Conservation (phyloP, 2,797 vertebrate species). For the Alfaro cultratus region DNA sequence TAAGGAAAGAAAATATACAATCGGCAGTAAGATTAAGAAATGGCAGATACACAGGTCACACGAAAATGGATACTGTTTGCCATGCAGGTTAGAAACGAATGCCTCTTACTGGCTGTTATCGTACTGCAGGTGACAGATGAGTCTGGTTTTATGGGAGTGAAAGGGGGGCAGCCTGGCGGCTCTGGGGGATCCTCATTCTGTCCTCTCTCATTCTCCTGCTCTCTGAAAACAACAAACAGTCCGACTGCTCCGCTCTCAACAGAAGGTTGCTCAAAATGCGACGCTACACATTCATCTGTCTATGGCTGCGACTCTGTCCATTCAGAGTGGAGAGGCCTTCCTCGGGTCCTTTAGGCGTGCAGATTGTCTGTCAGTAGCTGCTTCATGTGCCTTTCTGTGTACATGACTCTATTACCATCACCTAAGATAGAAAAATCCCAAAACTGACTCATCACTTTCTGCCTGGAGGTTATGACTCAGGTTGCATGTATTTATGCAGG, state of each 20-base stretch:
- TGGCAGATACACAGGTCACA: constrained; percentile 73
- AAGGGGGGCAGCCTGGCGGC: constrained; percentile 11
- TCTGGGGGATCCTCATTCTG: constrained; percentile 29
- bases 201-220: constrained; percentile 21
- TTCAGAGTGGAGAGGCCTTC: constrained; percentile 48
- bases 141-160: constrained; percentile 35
- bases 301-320: constrained; percentile 62
- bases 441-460: constrained; percentile 30
- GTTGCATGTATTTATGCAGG: constrained; percentile 29
- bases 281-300: constrained; percentile 62
- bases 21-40: constrained; percentile 78
- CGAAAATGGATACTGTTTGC: constrained; percentile 70
- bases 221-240: constrained; percentile 38
- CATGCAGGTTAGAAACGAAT: constrained; percentile 79
- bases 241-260: constrained; percentile 29
- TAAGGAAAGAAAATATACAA: constrained; percentile 71
- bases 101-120: constrained; percentile 48
- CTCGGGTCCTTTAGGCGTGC: constrained; percentile 27
- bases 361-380: constrained; percentile 64
- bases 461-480: constrained; percentile 25
- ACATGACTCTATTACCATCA: constrained; percentile 14
- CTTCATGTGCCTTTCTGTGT: constrained; percentile 34
- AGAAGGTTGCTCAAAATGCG: constrained; percentile 32
- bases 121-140: constrained; percentile 39
- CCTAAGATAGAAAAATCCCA: constrained; percentile 30